Evolutionary conservation across 2,888 invertebrate species (phyloP), one percentile per base, ranked within the genome.

Genomic region (Eugnorisma glareosa): DNA sequence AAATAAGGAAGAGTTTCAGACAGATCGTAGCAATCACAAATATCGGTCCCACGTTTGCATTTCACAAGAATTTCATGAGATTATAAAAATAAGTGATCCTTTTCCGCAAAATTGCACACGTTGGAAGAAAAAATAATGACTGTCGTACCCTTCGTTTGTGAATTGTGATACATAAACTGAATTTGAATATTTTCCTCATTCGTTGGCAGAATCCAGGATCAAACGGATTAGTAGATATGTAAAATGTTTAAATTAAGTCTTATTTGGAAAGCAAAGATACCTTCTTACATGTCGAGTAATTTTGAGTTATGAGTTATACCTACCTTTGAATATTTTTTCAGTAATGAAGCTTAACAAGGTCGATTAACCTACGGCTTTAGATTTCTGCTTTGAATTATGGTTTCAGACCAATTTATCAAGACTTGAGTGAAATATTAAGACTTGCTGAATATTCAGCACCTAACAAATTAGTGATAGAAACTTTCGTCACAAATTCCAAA

Each of bases 111-210:
- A 79, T 74, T 70, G 67, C 78, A 68, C 71, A 77, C 70, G 69
- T 63, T 72, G 75, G 64, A 68, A 74, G 68, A 88, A 84, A 82
- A 85, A 80, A 78, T 78, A 79, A 81, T 75, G 45, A 75, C 74
- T 77, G 61, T 81, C 68, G 77, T 84, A 68, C 79, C 75, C 76
- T 77, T 75, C 73, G 70, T 74, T 74, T 69, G 61, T 77, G 45
- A 63, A 74, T 74, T 69, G 64, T 77, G 45, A 63, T 75, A 73
- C 35, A 69, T 75, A 61, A 45, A 75, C 35, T 63, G 51, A 68
- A 75, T 83, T 85, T 83, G 77, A 68, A 73, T 85, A 79, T 83
- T 75, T 73, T 80, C 66, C 83, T 54, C 48, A 15, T 80, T 79
- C 70, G 68, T 61, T 28, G 73, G 57, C 45, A 77, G 37, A 24